Evolutionary conservation across 2,888 invertebrate genomes (phyloP), one percentile per base, ranked within the genome.

Genomic region (Aphidoletes aphidimyza): DNA sequence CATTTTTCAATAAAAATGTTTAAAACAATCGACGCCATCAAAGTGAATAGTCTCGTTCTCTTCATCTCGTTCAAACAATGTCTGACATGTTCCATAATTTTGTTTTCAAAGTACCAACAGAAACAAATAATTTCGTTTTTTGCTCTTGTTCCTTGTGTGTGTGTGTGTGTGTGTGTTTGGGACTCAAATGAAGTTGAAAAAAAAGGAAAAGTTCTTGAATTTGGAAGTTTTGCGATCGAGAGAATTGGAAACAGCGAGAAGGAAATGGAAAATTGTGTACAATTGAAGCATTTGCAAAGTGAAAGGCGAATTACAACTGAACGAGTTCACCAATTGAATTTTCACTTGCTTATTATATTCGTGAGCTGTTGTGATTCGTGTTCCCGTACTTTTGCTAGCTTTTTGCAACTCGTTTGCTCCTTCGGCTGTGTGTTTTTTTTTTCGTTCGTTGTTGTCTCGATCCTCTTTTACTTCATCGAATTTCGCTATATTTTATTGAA

Each of bases 1-100:
- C n/a, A 54, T 54, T 26, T 26, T 54, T 54, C 22, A 54, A 17
- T 22, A 11, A 54, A 54, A 2, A 54, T 54, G n/a, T 54, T 22
- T 26, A 54, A 54, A 54, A 54, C n/a, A 54, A 54, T 54, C 26
- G 54, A 47, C 5, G 3, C 22, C 26, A 26, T 2, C n/a, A 54
- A 54, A 19, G 17, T 19, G 19, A 47, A 47, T n/a, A n/a, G n/a
- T n/a, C n/a, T n/a, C n/a, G n/a, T n/a, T n/a, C n/a, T n/a, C n/a
- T n/a, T n/a, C 47, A 47, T 47, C 22, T 26, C 26, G 54, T 2
- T 11, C 22, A 69, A 69, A 69, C 69, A 69, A 69, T 69, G 69
- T 69, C 69, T 69, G 69, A 69, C 30, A 69, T 69, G 34, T 69
- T 69, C 69, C 69, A 69, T 69, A 69, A 30, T 69, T 69, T 69